Evolutionary conservation across 2,797 vertebrate genomes (phyloP).

Genomic region (Natrix natrix): DNA sequence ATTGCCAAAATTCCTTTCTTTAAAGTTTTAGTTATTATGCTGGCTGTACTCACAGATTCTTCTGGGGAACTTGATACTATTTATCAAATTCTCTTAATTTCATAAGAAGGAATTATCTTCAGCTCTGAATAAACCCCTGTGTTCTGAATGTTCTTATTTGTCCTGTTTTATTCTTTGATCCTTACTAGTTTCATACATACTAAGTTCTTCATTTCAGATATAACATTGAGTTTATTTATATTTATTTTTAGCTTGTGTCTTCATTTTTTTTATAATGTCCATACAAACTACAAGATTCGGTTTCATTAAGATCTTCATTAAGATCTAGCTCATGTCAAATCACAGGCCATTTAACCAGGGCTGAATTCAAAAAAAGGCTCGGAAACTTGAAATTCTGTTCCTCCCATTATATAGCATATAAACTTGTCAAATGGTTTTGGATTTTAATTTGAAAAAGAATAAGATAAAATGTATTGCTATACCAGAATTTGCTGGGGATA

Average conservation of each 20-base stretch:
- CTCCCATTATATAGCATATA: not conserved
- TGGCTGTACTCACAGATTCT: not conserved
- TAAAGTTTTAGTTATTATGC: not conserved
- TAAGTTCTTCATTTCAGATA: not conserved
- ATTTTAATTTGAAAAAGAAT: not conserved
- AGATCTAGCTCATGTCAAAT: not conserved
- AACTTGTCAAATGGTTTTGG: not conserved
- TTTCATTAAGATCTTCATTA: not conserved
- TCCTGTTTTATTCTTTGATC: not conserved
- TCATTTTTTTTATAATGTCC: not conserved
- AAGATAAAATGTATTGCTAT: not conserved
- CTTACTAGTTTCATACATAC: not conserved
- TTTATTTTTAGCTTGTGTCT: not conserved
- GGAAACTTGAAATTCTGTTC: not conserved
- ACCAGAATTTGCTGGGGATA: not conserved
- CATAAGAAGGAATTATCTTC: not conserved
- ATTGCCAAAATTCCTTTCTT: not conserved
- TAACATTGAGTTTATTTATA: not conserved
- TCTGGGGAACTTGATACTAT: not conserved
- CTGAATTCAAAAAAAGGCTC: not conserved
- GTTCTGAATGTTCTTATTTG: not conserved
- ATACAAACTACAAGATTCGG: not conserved
- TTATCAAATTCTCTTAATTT: not conserved
- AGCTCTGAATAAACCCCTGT: not conserved
- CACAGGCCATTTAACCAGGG: not conserved